phyloP scores from a whole-genome alignment of 2,113 vertebrate species.

The Hirundichthys speculiger region DNA sequence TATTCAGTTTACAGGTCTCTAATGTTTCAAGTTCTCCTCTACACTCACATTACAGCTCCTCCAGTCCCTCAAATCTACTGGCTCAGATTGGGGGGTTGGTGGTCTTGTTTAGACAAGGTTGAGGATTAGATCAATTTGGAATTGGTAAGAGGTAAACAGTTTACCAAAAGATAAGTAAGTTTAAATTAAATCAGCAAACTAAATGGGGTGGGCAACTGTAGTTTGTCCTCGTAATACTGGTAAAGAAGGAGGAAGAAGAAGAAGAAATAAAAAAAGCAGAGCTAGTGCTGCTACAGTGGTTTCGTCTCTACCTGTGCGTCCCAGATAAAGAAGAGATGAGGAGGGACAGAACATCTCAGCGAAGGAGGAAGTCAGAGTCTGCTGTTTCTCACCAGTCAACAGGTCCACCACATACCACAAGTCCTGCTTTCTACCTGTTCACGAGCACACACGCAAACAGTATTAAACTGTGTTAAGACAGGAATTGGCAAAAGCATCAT shows the following conservation, averaged over 20 bases:
- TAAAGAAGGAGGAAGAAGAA: not conserved
- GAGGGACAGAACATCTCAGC: conserved; percentile 95
- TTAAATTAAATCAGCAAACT: no score
- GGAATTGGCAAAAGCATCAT: no score
- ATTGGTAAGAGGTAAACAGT: not conserved
- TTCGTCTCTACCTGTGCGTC: conserved; percentile 88
- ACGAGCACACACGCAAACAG: conserved; percentile 16
- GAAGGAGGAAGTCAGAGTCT: conserved; percentile 94
- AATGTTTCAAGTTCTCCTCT: no score
- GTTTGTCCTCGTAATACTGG: no score
- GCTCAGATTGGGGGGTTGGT: not conserved
- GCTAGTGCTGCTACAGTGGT: not conserved
- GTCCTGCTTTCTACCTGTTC: conserved; percentile 96
- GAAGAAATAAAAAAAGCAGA: not conserved
- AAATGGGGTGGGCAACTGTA: no score
- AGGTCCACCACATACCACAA: conserved; percentile 97
- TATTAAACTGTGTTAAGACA: not conserved
- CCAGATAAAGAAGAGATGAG: conserved; percentile 93
- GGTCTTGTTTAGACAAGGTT: not conserved
- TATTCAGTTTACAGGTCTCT: no score
- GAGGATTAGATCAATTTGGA: not conserved
- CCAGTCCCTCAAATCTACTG: not conserved
- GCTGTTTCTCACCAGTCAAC: conserved; percentile 96
- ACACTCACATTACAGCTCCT: not conserved
- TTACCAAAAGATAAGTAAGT: not conserved